Base-by-base conservation (phyloP, 1,140 invertebrate genomes). In the Achroia grisella region DNA sequence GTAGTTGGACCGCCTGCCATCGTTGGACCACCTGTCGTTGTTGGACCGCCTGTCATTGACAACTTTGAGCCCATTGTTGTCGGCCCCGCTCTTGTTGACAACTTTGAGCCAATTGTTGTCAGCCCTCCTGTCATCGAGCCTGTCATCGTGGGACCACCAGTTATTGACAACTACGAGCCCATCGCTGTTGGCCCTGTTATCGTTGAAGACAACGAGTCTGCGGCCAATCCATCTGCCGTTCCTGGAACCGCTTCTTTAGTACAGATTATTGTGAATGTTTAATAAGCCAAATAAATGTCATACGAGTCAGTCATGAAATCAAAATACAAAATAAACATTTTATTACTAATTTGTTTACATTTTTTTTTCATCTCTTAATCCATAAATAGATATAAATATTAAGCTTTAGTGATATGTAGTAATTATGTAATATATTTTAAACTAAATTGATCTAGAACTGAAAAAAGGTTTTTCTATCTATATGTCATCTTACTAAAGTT, bases 231-330 rank as follows among this genome's bases (percentile, higher is more conserved):
- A 3, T 8, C 47, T 31, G 13, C 8, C 5, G 39, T 42, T 10
- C 39, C 32, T 10, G 51, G 43, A 39, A 39, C 63, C 50, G 6
- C 2, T 23, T 62, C 74, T 30, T 58, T 74, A 9, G 72, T 80
- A 10, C 71, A 73, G 53, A 68, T 77, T 58, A 71, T 77, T 49
- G 23, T 73, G 47, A 79, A 77, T 49, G 52, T 78, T 34, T 61
- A 67, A 29, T 23, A 53, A 30, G 44, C 47, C 14, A 13, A 30
- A 10, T 23, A 28, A n/a, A n/a, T n/a, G n/a, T n/a, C n/a, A n/a
- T n/a, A n/a, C n/a, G n/a, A n/a, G n/a, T n/a, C n/a, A n/a, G n/a
- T n/a, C n/a, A n/a, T n/a, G n/a, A n/a, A n/a, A n/a, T n/a, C n/a
- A n/a, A n/a, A n/a, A n/a, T n/a, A n/a, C n/a, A n/a, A n/a, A n/a